Evolutionary conservation across 2,113 vertebrate genomes (phyloP).

Genomic region (Petroica traversi): DNA sequence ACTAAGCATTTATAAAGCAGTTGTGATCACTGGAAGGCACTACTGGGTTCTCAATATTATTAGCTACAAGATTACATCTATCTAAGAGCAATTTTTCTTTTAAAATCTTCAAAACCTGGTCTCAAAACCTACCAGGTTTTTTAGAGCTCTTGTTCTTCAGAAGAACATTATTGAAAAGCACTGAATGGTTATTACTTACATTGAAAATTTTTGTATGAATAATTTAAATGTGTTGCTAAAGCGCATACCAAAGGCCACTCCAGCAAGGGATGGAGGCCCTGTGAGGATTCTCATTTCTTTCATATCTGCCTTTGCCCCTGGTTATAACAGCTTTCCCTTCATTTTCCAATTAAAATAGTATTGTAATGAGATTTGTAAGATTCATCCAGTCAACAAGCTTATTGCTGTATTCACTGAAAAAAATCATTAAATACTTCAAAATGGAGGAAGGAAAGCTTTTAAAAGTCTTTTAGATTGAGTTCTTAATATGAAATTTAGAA

Average conservation of each 20-base stretch:
- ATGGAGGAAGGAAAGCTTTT: background rate
- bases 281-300: background rate
- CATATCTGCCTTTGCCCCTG: background rate
- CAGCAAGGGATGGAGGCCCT: background rate
- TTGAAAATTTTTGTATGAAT: background rate
- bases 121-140: background rate
- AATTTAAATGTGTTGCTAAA: conserved; percentile 1
- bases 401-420: background rate
- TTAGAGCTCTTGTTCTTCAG: background rate
- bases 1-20: background rate
- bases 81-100: background rate
- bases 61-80: background rate
- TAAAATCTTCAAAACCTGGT: background rate
- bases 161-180: background rate
- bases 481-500: background rate
- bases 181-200: background rate
- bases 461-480: background rate
- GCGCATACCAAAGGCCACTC: background rate
- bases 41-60: background rate
- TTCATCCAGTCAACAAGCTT: background rate
- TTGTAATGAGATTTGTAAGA: background rate
- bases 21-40: background rate
- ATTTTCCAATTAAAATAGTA: conserved; percentile 51
- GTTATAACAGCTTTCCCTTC: conserved; percentile 26
- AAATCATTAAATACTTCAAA: background rate